Percentiles rank a stretch among this genome's conserved stretches.
These are phyloP conservation scores for Rattus norvegicus DNA, from an alignment of 2,113 vertebrate genomes.

Conservation along the genomic window GRCr8 NC_086019.1:229441501-229442000, in stretches of 20 bases:
- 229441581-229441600: constrained; percentile 65
- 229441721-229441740: neutral
- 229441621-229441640: constrained; percentile 41
- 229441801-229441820: neutral
- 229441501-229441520: constrained; percentile 22
- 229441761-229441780: neutral
- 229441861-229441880: neutral
- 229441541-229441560: constrained; percentile 61
- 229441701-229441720: neutral
- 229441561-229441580: constrained; percentile 51
- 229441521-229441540: neutral
- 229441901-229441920: constrained; percentile 7
- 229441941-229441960: neutral
- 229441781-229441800: neutral
- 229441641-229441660: constrained; percentile 24
- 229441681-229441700: neutral
- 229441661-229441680: neutral
- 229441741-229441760: neutral
- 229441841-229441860: neutral
- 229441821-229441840: neutral
- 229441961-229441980: neutral
- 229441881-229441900: neutral
- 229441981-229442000: neutral
- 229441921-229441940: constrained; percentile 18
- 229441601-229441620: constrained; percentile 40